These are phyloP conservation scores for Grammomys surdaster DNA, from an alignment of 2,113 vertebrate species.

Conservation along the genomic window DNA sequence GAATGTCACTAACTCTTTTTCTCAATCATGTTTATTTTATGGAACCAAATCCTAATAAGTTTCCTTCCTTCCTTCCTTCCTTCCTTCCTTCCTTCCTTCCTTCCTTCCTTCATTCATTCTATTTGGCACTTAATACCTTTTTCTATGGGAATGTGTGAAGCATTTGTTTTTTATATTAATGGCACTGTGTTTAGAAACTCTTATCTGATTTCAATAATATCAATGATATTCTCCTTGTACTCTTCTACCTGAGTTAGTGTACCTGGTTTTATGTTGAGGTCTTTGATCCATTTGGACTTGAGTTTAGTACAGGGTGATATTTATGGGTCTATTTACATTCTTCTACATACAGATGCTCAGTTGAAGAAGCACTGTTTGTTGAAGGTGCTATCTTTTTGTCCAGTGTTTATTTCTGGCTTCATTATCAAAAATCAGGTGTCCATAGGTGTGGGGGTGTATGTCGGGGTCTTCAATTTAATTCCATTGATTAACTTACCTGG, in stretches of 20 bases:
- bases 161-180: not conserved
- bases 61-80: not conserved
- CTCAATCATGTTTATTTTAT: not conserved
- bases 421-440: not conserved
- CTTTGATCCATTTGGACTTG: too few relatives aligned
- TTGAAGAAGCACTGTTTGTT: not conserved
- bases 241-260: not conserved
- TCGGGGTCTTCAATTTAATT: not conserved
- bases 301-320: too few relatives aligned
- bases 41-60: not conserved
- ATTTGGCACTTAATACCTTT: not conserved
- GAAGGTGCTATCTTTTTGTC: not conserved
- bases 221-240: not conserved
- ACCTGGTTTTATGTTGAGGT: too few relatives aligned
- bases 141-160: not conserved
- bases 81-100: not conserved
- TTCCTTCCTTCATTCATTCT: not conserved
- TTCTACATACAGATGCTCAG: too few relatives aligned
- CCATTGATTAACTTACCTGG: not conserved
- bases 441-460: not conserved
- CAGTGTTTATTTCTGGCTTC: not conserved
- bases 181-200: not conserved
- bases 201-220: not conserved
- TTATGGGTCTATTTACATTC: too few relatives aligned
- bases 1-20: not conserved